Base-by-base conservation (phyloP, 2,888 invertebrate species). In the Drosophila putrida region DNA sequence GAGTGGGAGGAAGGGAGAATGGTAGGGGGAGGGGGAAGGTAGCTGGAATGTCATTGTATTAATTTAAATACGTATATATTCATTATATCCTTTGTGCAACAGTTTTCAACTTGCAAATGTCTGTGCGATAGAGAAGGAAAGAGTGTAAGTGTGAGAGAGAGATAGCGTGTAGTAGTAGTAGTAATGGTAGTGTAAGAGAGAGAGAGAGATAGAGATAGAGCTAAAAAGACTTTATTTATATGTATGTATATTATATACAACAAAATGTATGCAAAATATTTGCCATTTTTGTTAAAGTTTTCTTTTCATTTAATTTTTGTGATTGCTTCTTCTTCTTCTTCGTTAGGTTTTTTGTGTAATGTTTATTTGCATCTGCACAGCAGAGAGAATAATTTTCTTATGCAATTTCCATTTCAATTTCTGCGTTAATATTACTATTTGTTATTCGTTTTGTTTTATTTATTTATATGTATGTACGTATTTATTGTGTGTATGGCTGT, bases 291-390 rank as follows among this genome's bases (percentile, higher is more conserved):
- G 20, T 61, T 67, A 11, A 41, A 41, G 36, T 68, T 66, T 71
- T 6, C 36, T 33, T 55, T 75, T 75, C 54, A 4, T 35, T 60
- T 69, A 36, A 39, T 46, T 57, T 27, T 36, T 31, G 31, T 31
- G 8, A 6, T 27, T 65, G 57, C 46, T 20, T 35, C n/a, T n/a
- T n/a, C n/a, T 57, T 47, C 63, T 38, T 57, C 10, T 44, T 20
- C 9, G 41, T 6, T 28, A 51, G 25, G 11, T 72, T 57, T 49
- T 41, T 44, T 63, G 44, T 62, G 59, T 50, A 44, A 44, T 59
- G 43, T 67, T 90, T 90, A 91, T 90, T 91, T 90, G 90, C 84
- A 90, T 90, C 90, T 90, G 91, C 90, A 90, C 91, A 90, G 90
- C 91, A 90, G 90, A 90, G 76, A 82, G 71, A 67, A 74, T 74